Evolutionary conservation across 2,888 invertebrate genomes (phyloP).

Genomic region (Hyppa rectilinea): DNA sequence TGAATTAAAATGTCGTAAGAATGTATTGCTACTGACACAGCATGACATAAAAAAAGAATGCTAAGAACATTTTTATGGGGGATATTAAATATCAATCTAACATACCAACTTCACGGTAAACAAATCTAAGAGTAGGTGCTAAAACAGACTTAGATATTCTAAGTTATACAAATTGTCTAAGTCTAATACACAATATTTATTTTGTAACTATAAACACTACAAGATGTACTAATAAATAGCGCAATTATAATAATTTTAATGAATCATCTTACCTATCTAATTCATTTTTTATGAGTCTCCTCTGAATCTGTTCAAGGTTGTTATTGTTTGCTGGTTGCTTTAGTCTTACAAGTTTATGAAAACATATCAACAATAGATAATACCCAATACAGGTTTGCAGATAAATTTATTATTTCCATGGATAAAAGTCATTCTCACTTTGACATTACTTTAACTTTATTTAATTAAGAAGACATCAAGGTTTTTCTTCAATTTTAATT

Average conservation of each 20-base stretch:
- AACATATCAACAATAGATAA: neutral
- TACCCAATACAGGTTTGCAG: neutral
- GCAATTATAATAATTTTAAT: conserved; percentile 13
- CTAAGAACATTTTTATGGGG: neutral
- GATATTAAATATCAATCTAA: neutral
- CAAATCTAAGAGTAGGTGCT: neutral
- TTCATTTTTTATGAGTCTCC: neutral
- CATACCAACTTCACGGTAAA: neutral
- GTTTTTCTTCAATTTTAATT: conserved; percentile 4
- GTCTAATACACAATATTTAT: neutral
- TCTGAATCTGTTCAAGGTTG: conserved; percentile 19
- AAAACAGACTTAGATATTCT: neutral
- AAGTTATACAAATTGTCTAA: neutral
- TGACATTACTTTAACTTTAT: neutral
- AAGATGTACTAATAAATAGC: neutral
- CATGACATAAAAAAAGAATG: neutral
- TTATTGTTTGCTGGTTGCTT: neutral
- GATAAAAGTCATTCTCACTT: neutral
- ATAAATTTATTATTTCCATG: neutral
- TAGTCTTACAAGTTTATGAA: neutral
- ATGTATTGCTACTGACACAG: neutral
- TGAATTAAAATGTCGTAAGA: neutral
- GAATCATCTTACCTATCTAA: conserved; percentile 23
- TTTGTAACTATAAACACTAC: neutral
- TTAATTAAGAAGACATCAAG: neutral